A percentile compares a stretch with the other conserved stretches of the same genome.
Evolutionary conservation across 1,140 invertebrate species (phyloP).

Genomic region (Drosophila elegans): DNA sequence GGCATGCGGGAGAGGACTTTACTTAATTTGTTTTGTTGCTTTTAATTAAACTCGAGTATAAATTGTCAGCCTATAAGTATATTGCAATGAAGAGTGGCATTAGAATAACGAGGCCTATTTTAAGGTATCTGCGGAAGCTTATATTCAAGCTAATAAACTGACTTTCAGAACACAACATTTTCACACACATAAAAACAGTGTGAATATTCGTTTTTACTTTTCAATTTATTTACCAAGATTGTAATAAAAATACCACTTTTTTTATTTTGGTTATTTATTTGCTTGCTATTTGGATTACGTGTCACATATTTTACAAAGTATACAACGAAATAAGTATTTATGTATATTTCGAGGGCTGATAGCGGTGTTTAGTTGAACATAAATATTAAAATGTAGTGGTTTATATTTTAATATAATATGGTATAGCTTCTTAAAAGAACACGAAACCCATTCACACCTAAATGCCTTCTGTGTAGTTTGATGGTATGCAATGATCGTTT

Average conservation of each 20-base stretch:
- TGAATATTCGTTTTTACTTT: too few relatives aligned
- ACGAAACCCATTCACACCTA: conserved; percentile 50
- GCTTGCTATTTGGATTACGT: conserved; percentile 66
- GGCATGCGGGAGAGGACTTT: too few relatives aligned
- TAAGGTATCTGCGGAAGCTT: neutral
- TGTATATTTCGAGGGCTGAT: conserved; percentile 27
- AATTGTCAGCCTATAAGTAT: conserved; percentile 3
- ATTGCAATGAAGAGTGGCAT: neutral
- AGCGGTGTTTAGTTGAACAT: conserved; percentile 68
- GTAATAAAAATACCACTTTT: neutral
- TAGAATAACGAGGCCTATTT: neutral
- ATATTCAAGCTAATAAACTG: too few relatives aligned
- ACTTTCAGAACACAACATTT: too few relatives aligned
- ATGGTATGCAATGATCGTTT: conserved; percentile 9
- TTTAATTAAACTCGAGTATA: neutral
- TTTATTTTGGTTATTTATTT: conserved; percentile 57
- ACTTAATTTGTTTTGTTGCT: neutral
- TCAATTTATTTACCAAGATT: too few relatives aligned
- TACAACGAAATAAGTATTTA: conserved; percentile 56
- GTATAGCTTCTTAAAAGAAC: conserved; percentile 41
- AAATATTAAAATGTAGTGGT: conserved; percentile 73
- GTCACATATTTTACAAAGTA: conserved; percentile 78
- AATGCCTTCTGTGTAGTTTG: conserved; percentile 46
- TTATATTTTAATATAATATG: conserved; percentile 62
- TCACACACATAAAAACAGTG: too few relatives aligned